These are phyloP conservation scores for Acrocephalus scirpaceus DNA, from an alignment of 2,797 vertebrate species.

Conservation along the genomic window DNA sequence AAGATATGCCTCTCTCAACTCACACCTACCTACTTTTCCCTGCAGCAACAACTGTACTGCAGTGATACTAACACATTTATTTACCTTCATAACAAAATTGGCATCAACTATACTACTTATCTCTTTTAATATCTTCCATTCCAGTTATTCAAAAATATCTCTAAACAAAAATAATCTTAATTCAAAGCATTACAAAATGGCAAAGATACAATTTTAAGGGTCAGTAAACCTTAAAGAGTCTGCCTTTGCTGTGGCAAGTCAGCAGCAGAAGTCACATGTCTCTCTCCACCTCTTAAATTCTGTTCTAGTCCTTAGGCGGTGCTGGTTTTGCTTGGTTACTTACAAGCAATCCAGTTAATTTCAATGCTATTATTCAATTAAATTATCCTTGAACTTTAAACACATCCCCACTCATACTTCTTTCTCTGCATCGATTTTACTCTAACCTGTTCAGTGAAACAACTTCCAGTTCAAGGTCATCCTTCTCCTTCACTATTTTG, in stretches of 20 bases:
- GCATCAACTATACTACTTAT: neutral
- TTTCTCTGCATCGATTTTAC: conserved; percentile 12
- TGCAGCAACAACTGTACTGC: neutral
- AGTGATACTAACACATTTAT: neutral
- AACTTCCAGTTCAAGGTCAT: conserved; percentile 83
- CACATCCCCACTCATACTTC: neutral
- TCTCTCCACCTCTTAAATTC: neutral
- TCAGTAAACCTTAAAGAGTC: neutral
- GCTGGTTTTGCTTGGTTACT: neutral
- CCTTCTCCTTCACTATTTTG: conserved; percentile 85
- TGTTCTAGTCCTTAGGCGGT: neutral
- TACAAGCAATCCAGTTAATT: neutral
- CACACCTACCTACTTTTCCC: neutral
- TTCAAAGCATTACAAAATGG: neutral
- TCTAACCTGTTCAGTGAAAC: conserved; percentile 85
- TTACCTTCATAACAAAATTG: neutral
- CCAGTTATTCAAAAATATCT: neutral
- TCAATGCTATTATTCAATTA: neutral
- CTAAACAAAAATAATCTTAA: neutral
- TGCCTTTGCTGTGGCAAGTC: neutral
- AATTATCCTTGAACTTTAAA: neutral
- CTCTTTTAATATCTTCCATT: neutral
- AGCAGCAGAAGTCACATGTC: neutral
- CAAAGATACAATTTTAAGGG: neutral
- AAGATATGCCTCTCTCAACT: neutral